phyloP scores from a whole-genome alignment of 2,113 vertebrate genomes.

The Todiramphus saurophagus region DNA sequence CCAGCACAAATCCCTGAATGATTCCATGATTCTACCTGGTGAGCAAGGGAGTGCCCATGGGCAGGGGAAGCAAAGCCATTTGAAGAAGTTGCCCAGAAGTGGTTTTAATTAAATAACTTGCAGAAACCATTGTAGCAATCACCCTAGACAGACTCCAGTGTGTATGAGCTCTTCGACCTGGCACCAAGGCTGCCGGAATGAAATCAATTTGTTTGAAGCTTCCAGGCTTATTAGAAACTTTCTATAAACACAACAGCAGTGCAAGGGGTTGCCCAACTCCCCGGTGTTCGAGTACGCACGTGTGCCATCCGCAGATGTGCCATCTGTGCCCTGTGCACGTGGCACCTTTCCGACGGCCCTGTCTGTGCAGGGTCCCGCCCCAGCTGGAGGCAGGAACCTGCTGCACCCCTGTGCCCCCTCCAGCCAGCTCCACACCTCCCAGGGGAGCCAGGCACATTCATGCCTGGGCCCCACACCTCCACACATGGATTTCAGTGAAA shows the following conservation, averaged over 20 bases:
- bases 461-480: accelerated
- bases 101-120: not conserved
- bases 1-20: not conserved
- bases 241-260: not conserved
- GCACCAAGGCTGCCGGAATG: not conserved
- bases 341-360: not conserved
- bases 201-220: not conserved
- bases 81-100: not conserved
- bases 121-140: not conserved
- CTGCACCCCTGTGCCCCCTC: not conserved
- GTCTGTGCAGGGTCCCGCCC: not conserved
- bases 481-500: not conserved
- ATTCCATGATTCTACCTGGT: not conserved
- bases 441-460: not conserved
- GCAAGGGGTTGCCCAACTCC: not conserved
- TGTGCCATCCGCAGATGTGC: not conserved
- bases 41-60: not conserved
- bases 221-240: not conserved
- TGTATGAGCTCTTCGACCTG: not conserved
- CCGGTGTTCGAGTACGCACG: not conserved
- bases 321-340: not conserved
- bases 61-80: not conserved
- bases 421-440: not conserved
- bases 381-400: too few relatives aligned
- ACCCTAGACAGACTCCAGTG: not conserved